Percentiles rank a stretch among this genome's conserved stretches.
Evolutionary conservation across 2,888 invertebrate species (phyloP).

Genomic region (Cataglyphis livida): DNA sequence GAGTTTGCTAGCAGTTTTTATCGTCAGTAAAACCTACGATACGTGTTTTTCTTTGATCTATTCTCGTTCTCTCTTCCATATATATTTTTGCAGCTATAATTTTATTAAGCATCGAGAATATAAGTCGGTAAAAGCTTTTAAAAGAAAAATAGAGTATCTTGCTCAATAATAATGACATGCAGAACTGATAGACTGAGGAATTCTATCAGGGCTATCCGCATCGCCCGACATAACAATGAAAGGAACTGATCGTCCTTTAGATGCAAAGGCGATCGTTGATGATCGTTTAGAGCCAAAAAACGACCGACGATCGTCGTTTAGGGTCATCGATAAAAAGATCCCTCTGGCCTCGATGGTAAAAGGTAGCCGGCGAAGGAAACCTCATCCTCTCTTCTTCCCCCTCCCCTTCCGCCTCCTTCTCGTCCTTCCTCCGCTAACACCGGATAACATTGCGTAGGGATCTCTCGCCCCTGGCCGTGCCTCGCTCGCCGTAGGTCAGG

Average conservation of each 20-base stretch:
- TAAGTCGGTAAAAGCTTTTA: neutral
- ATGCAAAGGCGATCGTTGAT: neutral
- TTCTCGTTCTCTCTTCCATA: neutral
- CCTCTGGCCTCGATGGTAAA: neutral
- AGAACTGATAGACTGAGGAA: neutral
- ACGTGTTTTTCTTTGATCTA: neutral
- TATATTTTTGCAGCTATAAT: neutral
- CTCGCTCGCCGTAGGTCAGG: slow-evolving; percentile 76
- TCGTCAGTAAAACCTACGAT: neutral
- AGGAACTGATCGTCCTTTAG: neutral
- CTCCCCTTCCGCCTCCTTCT: neutral
- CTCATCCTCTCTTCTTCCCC: neutral
- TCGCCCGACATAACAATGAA: neutral
- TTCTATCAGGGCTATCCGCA: neutral
- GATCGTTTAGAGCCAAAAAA: neutral
- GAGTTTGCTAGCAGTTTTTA: neutral
- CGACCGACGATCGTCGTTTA: slow-evolving; percentile 9
- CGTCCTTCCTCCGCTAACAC: slow-evolving; percentile 14
- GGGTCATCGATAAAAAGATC: slow-evolving; percentile 10
- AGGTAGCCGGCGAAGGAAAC: neutral
- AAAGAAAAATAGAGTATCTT: neutral
- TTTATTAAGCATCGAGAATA: neutral
- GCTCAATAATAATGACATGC: neutral
- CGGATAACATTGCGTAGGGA: slow-evolving; percentile 69
- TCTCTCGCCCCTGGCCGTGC: slow-evolving; percentile 71